phyloP scores from a whole-genome alignment of 2,888 invertebrate genomes.

The Tenthredo notha region DNA sequence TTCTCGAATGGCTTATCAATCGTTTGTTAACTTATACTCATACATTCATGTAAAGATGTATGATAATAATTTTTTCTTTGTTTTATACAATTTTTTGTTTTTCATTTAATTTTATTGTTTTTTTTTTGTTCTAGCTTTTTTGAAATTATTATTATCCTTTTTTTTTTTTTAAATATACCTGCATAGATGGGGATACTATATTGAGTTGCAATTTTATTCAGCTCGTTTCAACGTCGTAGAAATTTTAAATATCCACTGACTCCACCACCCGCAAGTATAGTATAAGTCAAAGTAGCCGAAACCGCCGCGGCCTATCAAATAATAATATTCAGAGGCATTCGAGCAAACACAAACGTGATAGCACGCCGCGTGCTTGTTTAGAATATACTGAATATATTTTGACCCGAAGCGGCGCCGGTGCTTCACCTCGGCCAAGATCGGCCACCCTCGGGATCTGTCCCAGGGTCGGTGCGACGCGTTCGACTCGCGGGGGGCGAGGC shows the following conservation, averaged over 20 bases:
- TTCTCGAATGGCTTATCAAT: slow-evolving; percentile 11
- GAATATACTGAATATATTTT: slow-evolving; percentile 73
- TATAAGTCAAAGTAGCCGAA: slow-evolving; percentile 29
- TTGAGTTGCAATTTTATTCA: neutral
- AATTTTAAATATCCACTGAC: slow-evolving; percentile 21
- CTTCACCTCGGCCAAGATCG: slow-evolving; percentile 60
- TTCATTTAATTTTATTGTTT: neutral
- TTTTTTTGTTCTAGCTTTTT: neutral
- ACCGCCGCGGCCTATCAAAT: slow-evolving; percentile 50
- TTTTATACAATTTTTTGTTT: neutral
- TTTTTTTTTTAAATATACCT: neutral
- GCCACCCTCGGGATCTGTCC: slow-evolving; percentile 57
- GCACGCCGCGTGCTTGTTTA: slow-evolving; percentile 71
- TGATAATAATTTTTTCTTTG: neutral
- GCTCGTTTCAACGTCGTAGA: no score
- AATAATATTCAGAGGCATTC: slow-evolving; percentile 57
- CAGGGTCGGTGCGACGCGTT: slow-evolving; percentile 50
- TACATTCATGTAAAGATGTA: neutral
- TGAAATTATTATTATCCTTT: neutral
- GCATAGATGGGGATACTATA: neutral
- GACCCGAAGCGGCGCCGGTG: slow-evolving; percentile 63
- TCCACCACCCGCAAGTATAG: slow-evolving; percentile 4
- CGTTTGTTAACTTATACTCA: neutral
- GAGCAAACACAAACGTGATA: slow-evolving; percentile 66
- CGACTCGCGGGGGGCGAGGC: slow-evolving; percentile 42